Conservation (phyloP, 2,888 invertebrate genomes). For the Volucella zonaria region DNA sequence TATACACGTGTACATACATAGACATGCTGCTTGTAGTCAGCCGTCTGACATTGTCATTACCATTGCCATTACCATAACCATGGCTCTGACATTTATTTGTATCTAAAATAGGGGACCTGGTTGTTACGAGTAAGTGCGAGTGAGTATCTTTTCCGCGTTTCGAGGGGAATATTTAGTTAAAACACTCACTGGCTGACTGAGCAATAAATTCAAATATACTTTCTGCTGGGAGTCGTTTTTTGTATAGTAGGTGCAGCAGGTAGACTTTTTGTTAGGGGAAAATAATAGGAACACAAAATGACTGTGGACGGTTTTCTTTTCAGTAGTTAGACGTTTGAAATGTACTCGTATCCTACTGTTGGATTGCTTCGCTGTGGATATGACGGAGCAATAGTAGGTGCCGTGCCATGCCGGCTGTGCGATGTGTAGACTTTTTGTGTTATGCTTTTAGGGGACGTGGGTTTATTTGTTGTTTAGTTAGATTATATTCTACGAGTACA, state of each 20-base stretch:
- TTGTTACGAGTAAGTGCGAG: too few relatives aligned
- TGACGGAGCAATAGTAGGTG: background rate
- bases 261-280: constrained; percentile 54
- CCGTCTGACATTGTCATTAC: too few relatives aligned
- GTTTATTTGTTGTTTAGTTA: too few relatives aligned
- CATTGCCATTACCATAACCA: too few relatives aligned
- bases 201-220: background rate
- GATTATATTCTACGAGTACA: too few relatives aligned
- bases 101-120: too few relatives aligned
- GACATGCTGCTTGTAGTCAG: too few relatives aligned
- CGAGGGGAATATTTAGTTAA: constrained; percentile 41
- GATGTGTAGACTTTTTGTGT: too few relatives aligned
- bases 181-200: background rate
- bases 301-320: constrained; percentile 43
- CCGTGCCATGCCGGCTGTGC: background rate
- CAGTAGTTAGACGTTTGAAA: constrained; percentile 11
- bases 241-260: constrained; percentile 70
- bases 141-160: constrained; percentile 9
- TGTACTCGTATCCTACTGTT: background rate
- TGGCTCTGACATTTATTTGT: too few relatives aligned
- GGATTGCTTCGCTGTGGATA: background rate
- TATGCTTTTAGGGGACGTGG: too few relatives aligned
- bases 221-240: constrained; percentile 56
- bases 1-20: background rate
- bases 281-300: constrained; percentile 72